These are phyloP conservation scores for Barbus barbus DNA, from an alignment of 2,113 vertebrate genomes.

Conservation along the genomic window DNA sequence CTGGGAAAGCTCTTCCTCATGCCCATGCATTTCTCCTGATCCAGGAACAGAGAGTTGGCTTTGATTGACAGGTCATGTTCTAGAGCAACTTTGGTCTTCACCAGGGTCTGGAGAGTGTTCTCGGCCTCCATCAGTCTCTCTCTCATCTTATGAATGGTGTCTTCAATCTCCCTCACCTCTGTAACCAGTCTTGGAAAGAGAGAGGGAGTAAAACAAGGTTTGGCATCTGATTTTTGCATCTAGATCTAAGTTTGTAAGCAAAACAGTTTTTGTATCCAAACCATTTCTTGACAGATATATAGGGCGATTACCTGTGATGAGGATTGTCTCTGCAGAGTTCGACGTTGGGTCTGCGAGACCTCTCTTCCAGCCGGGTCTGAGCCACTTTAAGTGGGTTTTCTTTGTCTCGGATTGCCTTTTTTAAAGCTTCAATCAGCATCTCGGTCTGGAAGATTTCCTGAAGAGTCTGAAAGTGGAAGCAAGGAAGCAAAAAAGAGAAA, in stretches of 20 bases:
- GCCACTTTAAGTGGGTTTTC: constrained; percentile 85
- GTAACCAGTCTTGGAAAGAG: constrained; percentile 79
- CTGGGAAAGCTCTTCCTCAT: constrained; percentile 89
- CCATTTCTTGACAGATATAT: background rate
- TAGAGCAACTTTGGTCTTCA: constrained; percentile 81
- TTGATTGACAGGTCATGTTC: constrained; percentile 90
- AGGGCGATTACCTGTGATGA: constrained; percentile 76
- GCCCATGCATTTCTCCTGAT: constrained; percentile 95
- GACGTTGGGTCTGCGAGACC: constrained; percentile 83
- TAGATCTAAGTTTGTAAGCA: background rate
- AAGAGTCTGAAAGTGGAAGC: constrained; percentile 8
- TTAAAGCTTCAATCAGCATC: constrained; percentile 83
- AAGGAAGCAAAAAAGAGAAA: background rate
- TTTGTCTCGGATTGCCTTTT: constrained; percentile 86
- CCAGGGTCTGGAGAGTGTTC: constrained; percentile 82
- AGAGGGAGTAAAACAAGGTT: background rate
- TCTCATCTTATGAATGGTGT: constrained; percentile 82
- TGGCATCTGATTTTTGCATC: background rate
- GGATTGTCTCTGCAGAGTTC: constrained; percentile 88
- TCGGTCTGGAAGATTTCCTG: constrained; percentile 91
- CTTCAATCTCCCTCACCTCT: constrained; percentile 86
- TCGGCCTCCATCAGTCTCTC: constrained; percentile 85
- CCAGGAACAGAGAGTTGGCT: constrained; percentile 89
- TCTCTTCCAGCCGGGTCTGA: constrained; percentile 89
- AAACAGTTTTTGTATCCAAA: background rate